Evolutionary conservation across 2,113 vertebrate genomes (phyloP), one percentile per base, ranked within the genome.

Genomic region (Tetraodon nigroviridis): DNA sequence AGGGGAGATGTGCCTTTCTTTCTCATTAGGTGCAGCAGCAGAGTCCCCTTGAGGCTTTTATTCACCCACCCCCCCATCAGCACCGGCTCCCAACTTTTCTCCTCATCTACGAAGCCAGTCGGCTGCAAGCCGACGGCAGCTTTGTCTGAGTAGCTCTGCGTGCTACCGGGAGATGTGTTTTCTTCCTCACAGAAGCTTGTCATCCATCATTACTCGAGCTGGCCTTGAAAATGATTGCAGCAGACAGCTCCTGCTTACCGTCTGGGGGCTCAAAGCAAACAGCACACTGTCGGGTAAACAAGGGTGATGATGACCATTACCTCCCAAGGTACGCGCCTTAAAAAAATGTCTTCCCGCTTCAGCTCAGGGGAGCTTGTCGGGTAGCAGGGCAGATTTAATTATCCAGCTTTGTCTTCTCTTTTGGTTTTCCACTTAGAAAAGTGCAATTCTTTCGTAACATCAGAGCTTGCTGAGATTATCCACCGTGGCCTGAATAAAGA

Each of bases 151-250:
- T 20, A 13, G 51, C 59, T 65, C 63, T 18, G 67, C 41, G 19
- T 49, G 72, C 64, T 42, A 74, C 72, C 62, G 17, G 55, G 68
- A 63, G 72, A 77, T 55, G 54, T n/a, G 71, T 69, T 74, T 79
- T 79, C 66, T 54, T 69, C 66, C 67, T 53, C 19, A 48, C 67
- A 56, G 75, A 72, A 68, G 67, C 82, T 74, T 81, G 81, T 84
- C 84, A 84, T 85, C 81, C 41, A 81, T 85, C 81, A 80, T 89
- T 84, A 84, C 62, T 50, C 1, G 32, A 71, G 52, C 69, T 46
- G 61, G 76, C 78, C 68, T 59, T 69, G 79, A 87, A 68, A 70
- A 55, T 76, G 81, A 85, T 84, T 81, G 32, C 47, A 32, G 58
- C 67, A 63, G 79, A 85, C 84, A 74, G 82, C 77, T 65, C 64